Percentiles rank a stretch among this genome's conserved stretches.
These are phyloP conservation scores for Microcebus tavaratra DNA, from an alignment of 2,113 vertebrate species.

Conservation along the genomic window DNA sequence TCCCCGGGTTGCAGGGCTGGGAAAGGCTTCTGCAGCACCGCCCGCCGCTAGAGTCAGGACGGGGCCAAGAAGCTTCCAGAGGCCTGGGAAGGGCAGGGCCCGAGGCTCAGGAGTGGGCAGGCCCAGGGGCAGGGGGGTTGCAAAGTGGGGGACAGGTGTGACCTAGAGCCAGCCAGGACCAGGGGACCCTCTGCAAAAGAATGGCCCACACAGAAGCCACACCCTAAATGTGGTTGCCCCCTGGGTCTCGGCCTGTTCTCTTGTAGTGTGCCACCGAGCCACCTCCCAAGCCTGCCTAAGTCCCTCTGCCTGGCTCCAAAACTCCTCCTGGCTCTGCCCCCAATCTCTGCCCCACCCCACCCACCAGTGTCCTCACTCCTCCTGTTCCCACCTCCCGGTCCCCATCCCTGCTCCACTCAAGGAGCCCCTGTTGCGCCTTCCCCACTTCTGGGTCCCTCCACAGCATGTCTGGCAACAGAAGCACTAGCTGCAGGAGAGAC, in stretches of 20 bases:
- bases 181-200: background rate
- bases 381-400: background rate
- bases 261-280: no score
- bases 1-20: fast-evolving
- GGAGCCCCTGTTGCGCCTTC: background rate
- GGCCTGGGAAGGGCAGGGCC: no score
- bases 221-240: fast-evolving
- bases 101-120: background rate
- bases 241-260: background rate
- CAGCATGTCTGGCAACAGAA: background rate
- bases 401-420: background rate
- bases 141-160: fast-evolving
- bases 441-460: background rate
- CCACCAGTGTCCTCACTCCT: background rate
- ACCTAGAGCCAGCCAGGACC: background rate
- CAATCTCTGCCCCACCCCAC: background rate
- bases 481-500: background rate
- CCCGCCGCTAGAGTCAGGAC: background rate
- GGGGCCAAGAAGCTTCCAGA: background rate
- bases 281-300: background rate
- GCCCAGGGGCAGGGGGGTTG: background rate
- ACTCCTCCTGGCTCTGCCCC: background rate
- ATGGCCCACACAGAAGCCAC: background rate
- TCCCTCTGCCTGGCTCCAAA: background rate
- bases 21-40: background rate